Conservation (phyloP, 2,113 vertebrate genomes). For the Archilochus colubris region DNA sequence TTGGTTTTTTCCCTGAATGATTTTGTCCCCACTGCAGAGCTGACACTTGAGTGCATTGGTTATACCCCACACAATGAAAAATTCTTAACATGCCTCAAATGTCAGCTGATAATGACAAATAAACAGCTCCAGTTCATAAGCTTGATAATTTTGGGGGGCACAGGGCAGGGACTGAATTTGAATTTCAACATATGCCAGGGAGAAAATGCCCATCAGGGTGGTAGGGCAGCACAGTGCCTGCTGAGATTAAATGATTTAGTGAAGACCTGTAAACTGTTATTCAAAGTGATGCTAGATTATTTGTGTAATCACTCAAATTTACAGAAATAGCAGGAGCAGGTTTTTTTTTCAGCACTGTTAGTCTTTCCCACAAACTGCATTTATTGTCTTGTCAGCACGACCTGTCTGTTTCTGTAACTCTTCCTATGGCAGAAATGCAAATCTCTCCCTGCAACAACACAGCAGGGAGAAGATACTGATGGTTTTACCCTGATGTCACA, state of each 20-base stretch:
- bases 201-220: neutral
- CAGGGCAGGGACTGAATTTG: neutral
- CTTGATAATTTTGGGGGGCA: neutral
- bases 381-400: neutral
- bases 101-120: slow-evolving; percentile 1
- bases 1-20: neutral
- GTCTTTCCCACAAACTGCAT: neutral
- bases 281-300: neutral
- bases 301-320: slow-evolving; percentile 36
- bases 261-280: slow-evolving; percentile 12
- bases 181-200: slow-evolving; percentile 11
- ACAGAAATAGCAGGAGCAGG: neutral
- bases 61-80: neutral
- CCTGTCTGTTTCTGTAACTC: neutral
- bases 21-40: neutral
- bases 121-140: neutral
- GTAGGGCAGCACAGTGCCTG: neutral
- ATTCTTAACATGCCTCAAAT: neutral
- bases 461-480: neutral
- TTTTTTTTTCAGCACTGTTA: neutral
- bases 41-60: neutral
- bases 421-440: neutral
- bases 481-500: neutral
- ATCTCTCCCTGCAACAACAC: slow-evolving; percentile 4
- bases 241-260: neutral